phyloP scores from a whole-genome alignment of 2,888 invertebrate species.

The Vandiemenella viatica region DNA sequence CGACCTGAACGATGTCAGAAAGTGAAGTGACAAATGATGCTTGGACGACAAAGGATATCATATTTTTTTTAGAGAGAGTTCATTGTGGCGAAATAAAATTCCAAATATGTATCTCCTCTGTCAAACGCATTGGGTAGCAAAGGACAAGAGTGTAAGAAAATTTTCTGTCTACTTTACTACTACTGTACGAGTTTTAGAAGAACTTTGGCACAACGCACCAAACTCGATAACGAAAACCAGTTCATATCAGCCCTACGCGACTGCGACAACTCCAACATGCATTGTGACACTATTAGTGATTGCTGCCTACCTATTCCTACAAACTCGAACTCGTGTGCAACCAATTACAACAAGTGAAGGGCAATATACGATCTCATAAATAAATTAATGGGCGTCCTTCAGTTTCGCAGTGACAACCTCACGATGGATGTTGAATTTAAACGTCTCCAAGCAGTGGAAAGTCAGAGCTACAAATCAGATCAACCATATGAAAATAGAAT shows the following conservation, averaged over 20 bases:
- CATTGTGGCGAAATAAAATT: neutral
- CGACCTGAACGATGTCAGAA: neutral
- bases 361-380: neutral
- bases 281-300: conserved; percentile 3
- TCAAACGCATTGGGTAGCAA: conserved; percentile 1
- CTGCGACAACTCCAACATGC: conserved; percentile 2
- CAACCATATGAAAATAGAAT: neutral
- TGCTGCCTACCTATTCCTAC: neutral
- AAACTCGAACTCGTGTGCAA: conserved; percentile 5
- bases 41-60: neutral
- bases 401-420: neutral
- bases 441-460: neutral
- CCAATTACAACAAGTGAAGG: neutral
- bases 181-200: neutral
- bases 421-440: conserved; percentile 1
- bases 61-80: neutral
- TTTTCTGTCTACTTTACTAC: neutral
- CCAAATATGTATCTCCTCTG: neutral
- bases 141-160: neutral
- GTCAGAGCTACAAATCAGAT: neutral
- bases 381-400: conserved; percentile 1
- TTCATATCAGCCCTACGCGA: neutral
- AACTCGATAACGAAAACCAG: neutral
- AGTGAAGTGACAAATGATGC: neutral
- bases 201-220: neutral